Base-by-base conservation (phyloP, 1,140 invertebrate genomes). In the Drosophila subobscura region DNA sequence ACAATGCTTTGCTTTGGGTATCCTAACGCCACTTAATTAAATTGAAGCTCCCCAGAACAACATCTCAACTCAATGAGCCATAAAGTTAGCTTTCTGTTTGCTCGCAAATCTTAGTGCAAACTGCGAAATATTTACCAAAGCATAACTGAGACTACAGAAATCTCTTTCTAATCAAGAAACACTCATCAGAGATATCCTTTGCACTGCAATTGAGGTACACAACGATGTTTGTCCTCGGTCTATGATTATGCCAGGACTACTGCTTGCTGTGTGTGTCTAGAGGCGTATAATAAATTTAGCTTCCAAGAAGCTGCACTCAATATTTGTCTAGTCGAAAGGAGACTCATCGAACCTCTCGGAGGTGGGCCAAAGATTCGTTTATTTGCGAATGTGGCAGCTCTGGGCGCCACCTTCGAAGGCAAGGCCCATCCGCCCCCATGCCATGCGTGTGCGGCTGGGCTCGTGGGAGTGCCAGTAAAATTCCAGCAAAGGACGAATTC, bases 281-380 rank as follows among this genome's bases (percentile, higher is more conserved):
- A 23, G 16, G 44, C 29, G 27, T 46, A 55, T 67, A 55, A 67
- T 67, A 67, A 49, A 56, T 68, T 41, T 33, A 49, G 44, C 44
- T 22, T 20, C 7, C 63, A 22, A 20, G 16, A 25, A 14, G 22
- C 20, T 41, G 46, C 5, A 16, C 49, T 50, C 46, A 71, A 56
- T 51, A 65, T 46, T 60, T 72, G 76, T 60, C 45, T 51, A 50
- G 41, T 64, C 54, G 42, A 67, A 59, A 60, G 57, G 55, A 47
- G 54, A 56, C n/a, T 25, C 22, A 60, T 25, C 44, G 60, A 37
- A 37, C 14, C 23, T 52, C 37, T 66, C 8, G 27, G 12, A 45
- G 46, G 37, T 46, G 29, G 2, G 0, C 16, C 25, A 7, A 4
- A 3, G 33, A 67, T n/a, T 25, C 8, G 50, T 56, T 42, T 68